Evolutionary conservation across 2,113 vertebrate species (phyloP).

Genomic region (Neogobius melanostomus): DNA sequence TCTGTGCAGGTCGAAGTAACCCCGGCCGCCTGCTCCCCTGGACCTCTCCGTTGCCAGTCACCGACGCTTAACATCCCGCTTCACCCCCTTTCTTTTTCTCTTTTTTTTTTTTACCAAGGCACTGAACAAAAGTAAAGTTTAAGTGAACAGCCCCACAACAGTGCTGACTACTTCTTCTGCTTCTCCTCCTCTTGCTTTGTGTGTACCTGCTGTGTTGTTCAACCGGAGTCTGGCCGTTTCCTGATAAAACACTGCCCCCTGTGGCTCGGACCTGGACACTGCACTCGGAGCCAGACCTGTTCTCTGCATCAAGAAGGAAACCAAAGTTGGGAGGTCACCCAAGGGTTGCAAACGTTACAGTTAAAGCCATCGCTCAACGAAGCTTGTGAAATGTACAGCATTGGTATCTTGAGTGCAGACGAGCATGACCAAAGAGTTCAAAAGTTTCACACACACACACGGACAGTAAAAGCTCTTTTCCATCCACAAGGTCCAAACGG

Average conservation of each 20-base stretch:
- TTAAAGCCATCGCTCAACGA: conserved; percentile 1
- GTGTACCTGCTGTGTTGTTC: conserved; percentile 13
- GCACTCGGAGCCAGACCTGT: conserved; percentile 37
- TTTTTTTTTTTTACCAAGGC: conserved; percentile 15
- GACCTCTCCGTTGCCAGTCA: conserved; percentile 56
- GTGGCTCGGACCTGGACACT: conserved; percentile 34
- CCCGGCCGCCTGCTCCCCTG: conserved; percentile 24
- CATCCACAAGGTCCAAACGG: conserved; percentile 22
- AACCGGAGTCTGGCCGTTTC: conserved; percentile 26
- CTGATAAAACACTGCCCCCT: conserved; percentile 59
- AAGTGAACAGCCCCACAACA: conserved; percentile 16
- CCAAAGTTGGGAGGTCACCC: conserved; percentile 14
- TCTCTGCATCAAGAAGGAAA: conserved; percentile 32
- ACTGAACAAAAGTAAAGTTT: conserved; percentile 20
- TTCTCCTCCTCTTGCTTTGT: conserved; percentile 16
- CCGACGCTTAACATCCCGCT: conserved; percentile 38
- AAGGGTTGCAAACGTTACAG: not conserved
- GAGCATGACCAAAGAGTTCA: conserved; percentile 55
- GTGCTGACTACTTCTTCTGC: conserved; percentile 19
- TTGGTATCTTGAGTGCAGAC: conserved; percentile 20
- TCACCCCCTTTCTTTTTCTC: conserved; percentile 30
- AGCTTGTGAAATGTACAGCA: conserved; percentile 11
- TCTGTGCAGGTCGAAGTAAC: conserved; percentile 70
- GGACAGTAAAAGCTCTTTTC: conserved; percentile 45
- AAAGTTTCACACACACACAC: conserved; percentile 8